Evolutionary conservation across 2,888 invertebrate genomes (phyloP).

Genomic region (Nomada fucata): DNA sequence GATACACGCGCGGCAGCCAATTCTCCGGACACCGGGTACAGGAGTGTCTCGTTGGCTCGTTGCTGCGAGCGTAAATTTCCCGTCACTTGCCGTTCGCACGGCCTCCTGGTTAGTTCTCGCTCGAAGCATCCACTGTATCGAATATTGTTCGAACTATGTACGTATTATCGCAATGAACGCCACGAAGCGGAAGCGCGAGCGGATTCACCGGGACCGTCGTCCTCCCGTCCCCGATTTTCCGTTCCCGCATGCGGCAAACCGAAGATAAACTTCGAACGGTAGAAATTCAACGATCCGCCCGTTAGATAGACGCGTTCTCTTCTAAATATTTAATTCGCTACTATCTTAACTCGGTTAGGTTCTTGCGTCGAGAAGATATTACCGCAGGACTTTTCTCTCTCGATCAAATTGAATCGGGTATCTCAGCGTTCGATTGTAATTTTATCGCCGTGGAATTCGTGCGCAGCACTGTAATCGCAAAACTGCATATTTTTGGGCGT

Average conservation of each 20-base stretch:
- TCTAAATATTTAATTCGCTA: no score
- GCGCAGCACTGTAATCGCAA: no score
- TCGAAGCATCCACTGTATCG: slow-evolving; percentile 36
- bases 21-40: slow-evolving; percentile 21
- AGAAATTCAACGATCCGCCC: no score
- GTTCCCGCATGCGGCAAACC: background rate
- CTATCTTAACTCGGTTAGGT: no score
- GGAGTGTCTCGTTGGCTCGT: slow-evolving; percentile 36
- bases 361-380: no score
- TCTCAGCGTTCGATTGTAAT: no score
- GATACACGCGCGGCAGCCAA: slow-evolving; percentile 45
- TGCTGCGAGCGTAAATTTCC: slow-evolving; percentile 40
- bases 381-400: no score
- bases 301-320: no score
- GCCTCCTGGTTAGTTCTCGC: slow-evolving; percentile 20
- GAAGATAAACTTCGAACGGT: no score
- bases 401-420: no score
- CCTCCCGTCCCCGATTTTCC: slow-evolving; percentile 1
- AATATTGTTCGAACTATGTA: slow-evolving; percentile 36
- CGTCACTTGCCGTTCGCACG: slow-evolving; percentile 29
- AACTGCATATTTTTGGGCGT: no score
- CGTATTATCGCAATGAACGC: slow-evolving; percentile 30
- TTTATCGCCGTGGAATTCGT: no score
- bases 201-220: slow-evolving; percentile 9
- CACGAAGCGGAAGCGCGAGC: background rate